A percentile compares a stretch with the other conserved stretches of the same genome.
Evolutionary conservation across 2,113 vertebrate genomes (phyloP).

Genomic region (Dendropsophus ebraccatus): DNA sequence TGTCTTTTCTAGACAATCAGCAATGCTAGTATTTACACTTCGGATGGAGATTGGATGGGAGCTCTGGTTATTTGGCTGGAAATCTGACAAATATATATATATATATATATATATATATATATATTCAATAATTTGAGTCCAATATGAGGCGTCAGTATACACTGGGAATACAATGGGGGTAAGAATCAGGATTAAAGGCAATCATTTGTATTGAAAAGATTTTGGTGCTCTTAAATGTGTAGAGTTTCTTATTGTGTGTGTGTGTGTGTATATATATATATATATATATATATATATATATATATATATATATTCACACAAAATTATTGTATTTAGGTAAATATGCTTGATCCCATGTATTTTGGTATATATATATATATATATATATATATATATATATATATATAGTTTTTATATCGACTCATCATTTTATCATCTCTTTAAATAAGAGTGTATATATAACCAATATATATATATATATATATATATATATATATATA

Average conservation of each 20-base stretch:
- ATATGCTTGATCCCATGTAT: not conserved
- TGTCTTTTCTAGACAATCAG: not conserved
- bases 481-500: slow-evolving; percentile 1
- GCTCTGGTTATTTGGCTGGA: not conserved
- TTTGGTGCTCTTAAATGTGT: not conserved
- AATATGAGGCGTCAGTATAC: not conserved
- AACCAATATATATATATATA: not conserved
- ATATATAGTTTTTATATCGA: not conserved
- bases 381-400: not conserved
- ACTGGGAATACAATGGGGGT: not conserved
- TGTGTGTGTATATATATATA: not conserved
- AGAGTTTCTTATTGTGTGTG: not conserved
- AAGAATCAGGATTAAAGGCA: not conserved
- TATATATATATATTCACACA: too few relatives aligned
- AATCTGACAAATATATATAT: not conserved
- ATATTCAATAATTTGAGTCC: not conserved
- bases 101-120: too few relatives aligned
- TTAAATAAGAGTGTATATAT: not conserved
- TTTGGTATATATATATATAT: not conserved
- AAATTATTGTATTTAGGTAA: too few relatives aligned
- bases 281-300: too few relatives aligned
- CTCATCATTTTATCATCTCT: too few relatives aligned
- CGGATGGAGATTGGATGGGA: not conserved
- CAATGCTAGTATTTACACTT: not conserved
- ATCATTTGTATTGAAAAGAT: not conserved